Evolutionary conservation across 1,140 invertebrate genomes (phyloP), one percentile per base, ranked within the genome.

Genomic region (Lucilia cuprina): DNA sequence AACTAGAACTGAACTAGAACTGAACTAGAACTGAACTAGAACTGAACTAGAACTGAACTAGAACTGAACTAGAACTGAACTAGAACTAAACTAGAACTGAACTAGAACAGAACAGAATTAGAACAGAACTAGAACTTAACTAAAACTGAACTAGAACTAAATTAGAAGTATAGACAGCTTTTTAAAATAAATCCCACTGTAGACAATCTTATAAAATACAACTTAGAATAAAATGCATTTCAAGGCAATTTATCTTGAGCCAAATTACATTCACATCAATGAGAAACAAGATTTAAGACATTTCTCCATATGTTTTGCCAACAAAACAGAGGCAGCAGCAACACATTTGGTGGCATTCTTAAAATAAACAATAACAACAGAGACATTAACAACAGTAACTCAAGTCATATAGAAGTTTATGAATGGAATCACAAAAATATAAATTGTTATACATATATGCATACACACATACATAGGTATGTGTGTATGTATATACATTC

Each of bases 231-330:
- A 78, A 78, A 47, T 47, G 75, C 75, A 78, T 78, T 78, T 78
- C 75, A 78, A 78, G 75, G 75, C 75, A 47, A 78, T 47, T 78
- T 78, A 78, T 78, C 75, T 78, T 78, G 75, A 78, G 75, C 75
- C 75, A 78, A 78, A 78, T 78, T 35, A 78, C 75, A 47, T 78
- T 47, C 35, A 5, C 75, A 78, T 78, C 49, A 78, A 78, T 78
- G 41, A 78, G 41, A 41, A 78, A 78, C 75, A 78, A 78, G 35
- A 41, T 70, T 70, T 70, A 21, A 70, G 10, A 21, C 19, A 70
- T 12, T 25, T 60, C 5, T 60, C 5, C 2, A n/a, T 17, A n/a
- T n/a, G 14, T 70, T 70, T 70, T 70, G 65, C 65, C 75, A 78
- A 77, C 74, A 77, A 30, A 30, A 30, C 25, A 30, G 25, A 30